These are phyloP conservation scores for Manis javanica DNA, from an alignment of 2,797 vertebrate species.

Conservation along the genomic window DNA sequence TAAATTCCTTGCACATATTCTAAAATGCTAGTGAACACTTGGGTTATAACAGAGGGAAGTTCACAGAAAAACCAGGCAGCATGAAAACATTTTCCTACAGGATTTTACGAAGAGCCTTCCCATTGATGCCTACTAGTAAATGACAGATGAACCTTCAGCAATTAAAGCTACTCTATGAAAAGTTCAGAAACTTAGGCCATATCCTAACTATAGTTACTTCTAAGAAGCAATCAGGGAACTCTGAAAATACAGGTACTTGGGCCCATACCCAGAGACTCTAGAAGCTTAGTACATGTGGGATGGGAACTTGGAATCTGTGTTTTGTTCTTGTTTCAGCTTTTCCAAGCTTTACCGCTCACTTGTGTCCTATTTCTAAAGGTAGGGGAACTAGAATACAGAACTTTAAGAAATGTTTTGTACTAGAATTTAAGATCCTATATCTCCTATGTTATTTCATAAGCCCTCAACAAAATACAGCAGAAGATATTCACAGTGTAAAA, in stretches of 20 bases:
- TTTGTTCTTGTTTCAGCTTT: constrained; percentile 21
- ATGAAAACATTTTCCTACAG: too few relatives aligned
- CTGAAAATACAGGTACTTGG: too few relatives aligned
- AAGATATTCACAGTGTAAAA: constrained; percentile 30
- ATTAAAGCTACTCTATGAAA: too few relatives aligned
- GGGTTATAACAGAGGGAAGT: neutral
- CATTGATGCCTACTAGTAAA: too few relatives aligned
- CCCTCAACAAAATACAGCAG: constrained; percentile 20
- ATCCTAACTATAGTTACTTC: too few relatives aligned
- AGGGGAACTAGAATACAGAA: constrained; percentile 21
- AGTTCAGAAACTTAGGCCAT: too few relatives aligned
- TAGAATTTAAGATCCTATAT: constrained; percentile 19
- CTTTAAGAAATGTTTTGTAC: neutral
- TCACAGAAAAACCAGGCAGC: too few relatives aligned
- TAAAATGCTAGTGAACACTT: too few relatives aligned
- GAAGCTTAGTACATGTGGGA: neutral
- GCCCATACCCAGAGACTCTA: neutral
- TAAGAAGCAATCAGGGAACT: too few relatives aligned
- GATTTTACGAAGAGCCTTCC: too few relatives aligned
- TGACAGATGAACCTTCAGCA: too few relatives aligned
- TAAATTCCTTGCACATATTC: too few relatives aligned
- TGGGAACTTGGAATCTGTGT: neutral
- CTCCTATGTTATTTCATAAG: constrained; percentile 5
- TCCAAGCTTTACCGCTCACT: neutral
- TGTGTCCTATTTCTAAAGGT: neutral